These are phyloP conservation scores for Microdon myrmicae DNA, from an alignment of 2,888 invertebrate species.

Conservation along the genomic window DNA sequence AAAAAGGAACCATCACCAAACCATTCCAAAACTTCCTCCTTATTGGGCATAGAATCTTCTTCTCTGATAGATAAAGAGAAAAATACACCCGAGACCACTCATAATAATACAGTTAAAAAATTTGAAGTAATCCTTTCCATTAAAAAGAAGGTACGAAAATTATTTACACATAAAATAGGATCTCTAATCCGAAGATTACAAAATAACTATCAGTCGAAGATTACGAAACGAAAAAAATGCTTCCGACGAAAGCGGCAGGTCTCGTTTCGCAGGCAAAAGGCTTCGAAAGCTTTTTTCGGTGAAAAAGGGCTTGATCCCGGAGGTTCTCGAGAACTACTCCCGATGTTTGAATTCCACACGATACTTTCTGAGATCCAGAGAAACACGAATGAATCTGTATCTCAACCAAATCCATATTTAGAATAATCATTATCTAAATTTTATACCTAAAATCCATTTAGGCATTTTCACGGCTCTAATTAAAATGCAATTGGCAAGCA, in stretches of 20 bases:
- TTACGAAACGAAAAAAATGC: slow-evolving; percentile 5
- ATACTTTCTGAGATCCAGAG: too few relatives aligned
- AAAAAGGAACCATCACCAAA: slow-evolving; percentile 45
- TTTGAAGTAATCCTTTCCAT: slow-evolving; percentile 52
- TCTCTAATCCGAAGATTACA: slow-evolving; percentile 55
- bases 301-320: too few relatives aligned
- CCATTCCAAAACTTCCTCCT: slow-evolving; percentile 55
- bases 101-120: slow-evolving; percentile 38
- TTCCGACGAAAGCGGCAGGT: slow-evolving; percentile 32
- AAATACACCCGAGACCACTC: slow-evolving; percentile 45
- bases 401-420: slow-evolving; percentile 37
- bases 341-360: too few relatives aligned
- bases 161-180: slow-evolving; percentile 56
- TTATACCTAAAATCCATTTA: slow-evolving; percentile 7
- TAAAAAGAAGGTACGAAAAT: slow-evolving; percentile 56
- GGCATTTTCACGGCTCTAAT: too few relatives aligned
- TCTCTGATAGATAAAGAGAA: slow-evolving; percentile 25
- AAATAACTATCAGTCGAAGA: slow-evolving; percentile 53
- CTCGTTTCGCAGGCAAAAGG: slow-evolving; percentile 46
- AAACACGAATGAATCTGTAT: neutral
- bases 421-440: neutral
- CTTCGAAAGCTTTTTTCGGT: too few relatives aligned
- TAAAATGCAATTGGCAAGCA: too few relatives aligned
- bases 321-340: too few relatives aligned
- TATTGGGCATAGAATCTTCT: slow-evolving; percentile 53